Percentiles rank a stretch among this genome's conserved stretches.
phyloP scores from a whole-genome alignment of 1,140 invertebrate species.

The Sinella curviseta region DNA sequence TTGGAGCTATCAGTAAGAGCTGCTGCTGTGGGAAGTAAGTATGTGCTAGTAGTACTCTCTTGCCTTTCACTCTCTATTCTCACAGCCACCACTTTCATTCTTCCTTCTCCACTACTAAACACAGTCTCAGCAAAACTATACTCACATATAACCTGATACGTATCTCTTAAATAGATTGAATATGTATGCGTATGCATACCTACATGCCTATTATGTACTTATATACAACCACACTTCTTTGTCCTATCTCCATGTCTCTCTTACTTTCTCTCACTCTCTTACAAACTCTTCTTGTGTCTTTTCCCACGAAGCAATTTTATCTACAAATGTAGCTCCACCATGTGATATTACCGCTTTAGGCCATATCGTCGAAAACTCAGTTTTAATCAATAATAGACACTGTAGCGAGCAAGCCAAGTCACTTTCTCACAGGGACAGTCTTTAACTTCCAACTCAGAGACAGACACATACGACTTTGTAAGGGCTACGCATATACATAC shows the following conservation, averaged over 20 bases:
- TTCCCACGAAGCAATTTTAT: neutral
- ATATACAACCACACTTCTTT: too few relatives aligned
- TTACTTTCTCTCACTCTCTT: too few relatives aligned
- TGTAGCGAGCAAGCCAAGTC: neutral
- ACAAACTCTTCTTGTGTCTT: neutral
- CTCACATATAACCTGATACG: too few relatives aligned
- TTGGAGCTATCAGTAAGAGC: neutral
- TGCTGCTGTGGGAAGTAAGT: too few relatives aligned
- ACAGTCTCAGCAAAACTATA: too few relatives aligned
- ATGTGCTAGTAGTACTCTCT: too few relatives aligned
- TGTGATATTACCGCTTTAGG: neutral
- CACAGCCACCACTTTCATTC: neutral
- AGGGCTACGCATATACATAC: neutral
- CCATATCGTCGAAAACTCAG: neutral
- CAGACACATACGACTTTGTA: neutral
- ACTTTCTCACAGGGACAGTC: neutral
- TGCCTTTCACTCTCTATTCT: neutral
- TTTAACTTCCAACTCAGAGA: neutral
- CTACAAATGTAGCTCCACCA: neutral
- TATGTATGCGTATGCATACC: too few relatives aligned
- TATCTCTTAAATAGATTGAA: too few relatives aligned
- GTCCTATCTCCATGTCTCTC: too few relatives aligned
- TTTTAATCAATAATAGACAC: neutral
- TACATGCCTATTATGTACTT: too few relatives aligned
- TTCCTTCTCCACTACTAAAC: neutral